Evolutionary conservation across 2,888 invertebrate genomes (phyloP).

Genomic region (Mesorhabditis spiculigera): DNA sequence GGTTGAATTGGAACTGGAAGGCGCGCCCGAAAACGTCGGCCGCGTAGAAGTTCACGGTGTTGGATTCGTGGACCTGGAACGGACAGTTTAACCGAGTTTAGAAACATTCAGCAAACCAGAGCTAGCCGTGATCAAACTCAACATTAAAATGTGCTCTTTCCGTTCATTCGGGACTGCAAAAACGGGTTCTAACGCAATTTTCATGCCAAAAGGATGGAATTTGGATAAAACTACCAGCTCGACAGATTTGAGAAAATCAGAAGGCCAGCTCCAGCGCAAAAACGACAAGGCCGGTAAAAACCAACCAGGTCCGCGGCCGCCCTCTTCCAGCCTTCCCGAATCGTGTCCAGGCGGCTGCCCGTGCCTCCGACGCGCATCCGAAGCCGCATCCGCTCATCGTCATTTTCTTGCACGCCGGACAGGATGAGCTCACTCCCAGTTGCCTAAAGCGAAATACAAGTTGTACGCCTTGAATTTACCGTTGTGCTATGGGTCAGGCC

Average conservation of each 20-base stretch:
- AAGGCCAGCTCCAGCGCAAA: not conserved
- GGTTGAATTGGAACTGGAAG: constrained; percentile 21
- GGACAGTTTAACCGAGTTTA: not conserved
- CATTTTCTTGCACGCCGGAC: not conserved
- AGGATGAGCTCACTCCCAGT: constrained; percentile 12
- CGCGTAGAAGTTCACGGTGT: constrained; percentile 22
- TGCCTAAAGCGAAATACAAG: constrained; percentile 21
- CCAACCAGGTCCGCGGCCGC: not conserved
- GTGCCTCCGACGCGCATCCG: constrained; percentile 22
- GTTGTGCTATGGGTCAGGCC: constrained; percentile 19
- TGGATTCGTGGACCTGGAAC: constrained; percentile 16
- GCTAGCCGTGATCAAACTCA: too few relatives aligned
- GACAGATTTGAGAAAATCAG: not conserved
- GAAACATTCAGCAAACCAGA: constrained; percentile 13
- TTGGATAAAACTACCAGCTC: not conserved
- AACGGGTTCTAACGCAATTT: not conserved
- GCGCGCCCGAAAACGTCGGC: constrained; percentile 24
- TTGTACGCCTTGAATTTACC: not conserved
- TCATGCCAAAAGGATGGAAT: not conserved
- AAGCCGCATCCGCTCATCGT: constrained; percentile 22
- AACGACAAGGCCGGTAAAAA: not conserved
- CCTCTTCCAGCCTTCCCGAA: constrained; percentile 7
- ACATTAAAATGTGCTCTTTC: too few relatives aligned
- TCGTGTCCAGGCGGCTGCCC: constrained; percentile 24
- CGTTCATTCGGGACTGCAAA: constrained; percentile 14